Conservation (phyloP, 1,140 invertebrate species). For the Drosophila nikananu region DNA sequence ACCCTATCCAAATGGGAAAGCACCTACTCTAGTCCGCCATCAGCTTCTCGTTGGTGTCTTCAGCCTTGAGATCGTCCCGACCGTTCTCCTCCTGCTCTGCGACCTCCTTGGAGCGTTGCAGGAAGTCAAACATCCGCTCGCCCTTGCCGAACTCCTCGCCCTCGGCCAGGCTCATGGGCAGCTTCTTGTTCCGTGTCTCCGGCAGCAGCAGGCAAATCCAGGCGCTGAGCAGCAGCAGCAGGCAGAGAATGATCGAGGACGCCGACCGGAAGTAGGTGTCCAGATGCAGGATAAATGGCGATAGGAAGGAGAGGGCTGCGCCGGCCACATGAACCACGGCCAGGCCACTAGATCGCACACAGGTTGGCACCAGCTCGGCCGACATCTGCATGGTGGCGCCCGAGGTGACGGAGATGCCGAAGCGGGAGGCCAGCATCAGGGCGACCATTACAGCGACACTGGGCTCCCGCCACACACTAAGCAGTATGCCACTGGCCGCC, state of each 20-base stretch:
- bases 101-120: constrained; percentile 17
- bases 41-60: constrained; percentile 53
- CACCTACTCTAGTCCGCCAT: constrained; percentile 32
- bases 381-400: constrained; percentile 88
- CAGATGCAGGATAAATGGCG: constrained; percentile 80
- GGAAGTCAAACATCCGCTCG: constrained; percentile 81
- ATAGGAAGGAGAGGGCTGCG: constrained; percentile 84
- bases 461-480: constrained; percentile 43
- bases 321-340: constrained; percentile 86
- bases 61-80: constrained; percentile 15
- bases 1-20: constrained; percentile 10
- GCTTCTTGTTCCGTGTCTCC: constrained; percentile 86
- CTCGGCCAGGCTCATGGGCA: constrained; percentile 87
- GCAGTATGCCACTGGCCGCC: constrained; percentile 45
- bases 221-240: constrained; percentile 86
- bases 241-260: constrained; percentile 86
- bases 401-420: constrained; percentile 88
- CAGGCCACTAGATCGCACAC: constrained; percentile 87
- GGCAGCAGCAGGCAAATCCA: constrained; percentile 87
- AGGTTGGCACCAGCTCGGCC: constrained; percentile 88
- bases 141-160: constrained; percentile 87
- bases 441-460: constrained; percentile 49
- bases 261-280: constrained; percentile 85
- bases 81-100: neutral
- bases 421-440: constrained; percentile 86